These are phyloP conservation scores for Zelleria hepariella DNA, from an alignment of 2,888 invertebrate genomes.

Conservation along the genomic window DNA sequence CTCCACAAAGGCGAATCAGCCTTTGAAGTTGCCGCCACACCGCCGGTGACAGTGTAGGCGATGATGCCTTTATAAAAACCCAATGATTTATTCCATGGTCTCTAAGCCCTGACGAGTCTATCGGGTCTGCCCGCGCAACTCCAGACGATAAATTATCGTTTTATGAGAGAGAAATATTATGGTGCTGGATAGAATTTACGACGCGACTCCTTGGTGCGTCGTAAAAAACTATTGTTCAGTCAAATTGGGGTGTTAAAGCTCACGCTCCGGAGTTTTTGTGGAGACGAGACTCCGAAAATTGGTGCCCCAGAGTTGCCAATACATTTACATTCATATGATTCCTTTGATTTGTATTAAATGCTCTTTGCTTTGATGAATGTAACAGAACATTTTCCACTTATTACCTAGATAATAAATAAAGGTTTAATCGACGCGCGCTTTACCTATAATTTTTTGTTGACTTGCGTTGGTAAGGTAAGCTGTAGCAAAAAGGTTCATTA, in stretches of 20 bases:
- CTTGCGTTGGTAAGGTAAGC: too few relatives aligned
- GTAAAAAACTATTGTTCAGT: slow-evolving; percentile 18
- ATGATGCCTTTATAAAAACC: slow-evolving; percentile 66
- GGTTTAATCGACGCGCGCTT: too few relatives aligned
- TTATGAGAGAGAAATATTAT: slow-evolving; percentile 7
- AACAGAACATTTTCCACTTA: too few relatives aligned
- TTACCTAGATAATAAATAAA: too few relatives aligned
- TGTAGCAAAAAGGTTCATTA: too few relatives aligned
- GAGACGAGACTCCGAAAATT: too few relatives aligned
- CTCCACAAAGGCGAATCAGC: slow-evolving; percentile 35
- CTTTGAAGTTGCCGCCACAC: slow-evolving; percentile 38
- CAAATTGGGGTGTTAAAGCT: slow-evolving; percentile 22
- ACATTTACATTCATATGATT: too few relatives aligned
- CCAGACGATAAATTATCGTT: slow-evolving; percentile 5
- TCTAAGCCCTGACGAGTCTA: slow-evolving; percentile 15
- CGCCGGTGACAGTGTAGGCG: slow-evolving; percentile 53
- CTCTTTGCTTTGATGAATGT: too few relatives aligned
- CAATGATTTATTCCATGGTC: slow-evolving; percentile 55
- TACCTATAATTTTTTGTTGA: too few relatives aligned
- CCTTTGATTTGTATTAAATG: too few relatives aligned
- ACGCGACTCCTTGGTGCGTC: slow-evolving; percentile 9
- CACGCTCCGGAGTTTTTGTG: slow-evolving; percentile 17
- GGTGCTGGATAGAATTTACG: slow-evolving; percentile 16
- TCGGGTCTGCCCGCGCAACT: neutral
- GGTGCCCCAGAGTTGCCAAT: too few relatives aligned